phyloP scores from a whole-genome alignment of 2,888 invertebrate genomes.

The Emesis russula region DNA sequence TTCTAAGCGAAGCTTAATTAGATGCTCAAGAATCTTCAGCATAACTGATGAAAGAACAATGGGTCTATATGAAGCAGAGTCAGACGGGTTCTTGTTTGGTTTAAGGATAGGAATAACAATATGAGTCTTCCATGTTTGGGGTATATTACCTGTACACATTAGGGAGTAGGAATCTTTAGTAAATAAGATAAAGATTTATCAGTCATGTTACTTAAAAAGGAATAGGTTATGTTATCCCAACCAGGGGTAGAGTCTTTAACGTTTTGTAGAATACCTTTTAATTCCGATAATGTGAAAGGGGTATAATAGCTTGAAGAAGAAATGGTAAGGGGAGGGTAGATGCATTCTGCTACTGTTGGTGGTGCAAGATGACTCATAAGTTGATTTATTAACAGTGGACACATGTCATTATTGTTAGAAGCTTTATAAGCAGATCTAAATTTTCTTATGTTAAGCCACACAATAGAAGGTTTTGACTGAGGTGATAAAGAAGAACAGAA shows the following conservation, averaged over 20 bases:
- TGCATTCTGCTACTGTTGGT: neutral
- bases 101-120: conserved; percentile 46
- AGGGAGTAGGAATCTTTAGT: conserved; percentile 46
- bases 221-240: conserved; percentile 63
- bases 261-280: conserved; percentile 19
- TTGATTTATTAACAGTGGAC: neutral
- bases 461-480: neutral
- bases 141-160: too few relatives aligned
- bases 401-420: neutral
- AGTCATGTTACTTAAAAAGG: conserved; percentile 27
- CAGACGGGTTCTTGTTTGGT: conserved; percentile 38
- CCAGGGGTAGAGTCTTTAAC: conserved; percentile 63
- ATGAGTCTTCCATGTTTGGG: conserved; percentile 51
- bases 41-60: too few relatives aligned
- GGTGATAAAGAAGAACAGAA: neutral
- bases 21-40: too few relatives aligned
- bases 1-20: too few relatives aligned
- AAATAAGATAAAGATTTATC: neutral
- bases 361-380: neutral
- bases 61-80: conserved; percentile 26
- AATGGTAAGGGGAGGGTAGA: neutral
- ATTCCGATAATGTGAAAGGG: conserved; percentile 31
- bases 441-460: neutral
- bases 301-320: neutral
- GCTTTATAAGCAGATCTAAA: neutral